Base-by-base conservation (phyloP, 2,113 vertebrate species). In the Coptodon bakossiorum region DNA sequence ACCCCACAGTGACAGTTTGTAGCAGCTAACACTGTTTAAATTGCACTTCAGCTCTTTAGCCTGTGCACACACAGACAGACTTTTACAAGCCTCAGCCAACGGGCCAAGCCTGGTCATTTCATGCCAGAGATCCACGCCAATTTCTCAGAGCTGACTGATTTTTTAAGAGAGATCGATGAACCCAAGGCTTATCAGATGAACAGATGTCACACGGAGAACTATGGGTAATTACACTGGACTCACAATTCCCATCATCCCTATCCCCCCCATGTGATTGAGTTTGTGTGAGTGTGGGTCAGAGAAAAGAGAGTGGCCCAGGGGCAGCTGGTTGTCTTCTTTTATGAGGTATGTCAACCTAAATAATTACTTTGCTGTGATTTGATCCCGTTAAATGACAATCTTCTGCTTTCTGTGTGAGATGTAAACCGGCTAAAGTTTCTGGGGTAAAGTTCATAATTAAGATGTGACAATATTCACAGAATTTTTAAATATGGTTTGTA, bases 121-220 rank as follows among this genome's bases (percentile, higher is more conserved):
- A 73, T 73, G 82, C 29, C 45, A 79, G 14, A 53, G 56, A 57
- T 13, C 73, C 57, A 53, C 6, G 9, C 61, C 9, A 22, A 80
- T 81, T 82, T 85, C 36, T 83, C 73, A 54, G 19, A 76, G 81
- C 79, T 40, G 63, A 73, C 63, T 34, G 88, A 91, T 86, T 88
- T 92, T 68, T 82, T 86, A 86, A 90, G 79, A 63, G 88, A 80
- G 91, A 91, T 90, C 85, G 24, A 88, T 90, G 71, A 87, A 85
- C 84, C 40, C 36, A 34, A 63, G 54, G 80, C 82, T 88, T 88
- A 90, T 93, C 82, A 87, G 86, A 80, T 14, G 6, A 88, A 85
- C 86, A 90, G 82, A 81, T 84, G 89, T 85, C 85, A 83, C 50
- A 38, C 59, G 82, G 73, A 90, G 82, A 87, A 85, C 83, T 86